Evolutionary conservation across 2,888 invertebrate species (phyloP).

Genomic region (Drosophila testacea): DNA sequence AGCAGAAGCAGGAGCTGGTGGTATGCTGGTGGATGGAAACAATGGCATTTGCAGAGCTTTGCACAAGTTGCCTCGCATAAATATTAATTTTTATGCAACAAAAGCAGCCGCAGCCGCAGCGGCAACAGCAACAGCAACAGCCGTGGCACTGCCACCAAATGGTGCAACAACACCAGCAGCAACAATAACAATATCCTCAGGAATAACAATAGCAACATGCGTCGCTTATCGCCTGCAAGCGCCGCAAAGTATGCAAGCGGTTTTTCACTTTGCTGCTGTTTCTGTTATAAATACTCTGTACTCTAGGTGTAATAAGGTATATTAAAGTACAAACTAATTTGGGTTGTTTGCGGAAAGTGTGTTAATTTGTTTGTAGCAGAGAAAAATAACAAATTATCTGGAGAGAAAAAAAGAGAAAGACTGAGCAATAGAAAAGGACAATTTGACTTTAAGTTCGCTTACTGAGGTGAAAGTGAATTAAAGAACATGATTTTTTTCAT

Average conservation of each 20-base stretch:
- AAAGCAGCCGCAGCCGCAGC: constrained; percentile 52
- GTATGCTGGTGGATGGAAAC: constrained; percentile 46
- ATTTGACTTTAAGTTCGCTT: too few relatives aligned
- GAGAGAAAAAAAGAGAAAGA: not conserved
- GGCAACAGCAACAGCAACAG: constrained; percentile 36
- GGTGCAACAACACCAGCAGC: constrained; percentile 36
- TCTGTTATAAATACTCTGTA: constrained; percentile 49
- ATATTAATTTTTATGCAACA: constrained; percentile 81
- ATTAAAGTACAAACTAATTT: not conserved
- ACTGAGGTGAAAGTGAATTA: too few relatives aligned
- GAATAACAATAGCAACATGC: constrained; percentile 61
- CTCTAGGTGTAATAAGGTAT: not conserved
- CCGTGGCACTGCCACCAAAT: constrained; percentile 42
- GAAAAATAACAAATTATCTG: too few relatives aligned
- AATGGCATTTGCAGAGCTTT: constrained; percentile 76
- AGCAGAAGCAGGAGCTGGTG: not conserved
- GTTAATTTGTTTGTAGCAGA: not conserved
- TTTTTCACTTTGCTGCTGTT: constrained; percentile 68
- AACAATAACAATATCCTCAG: constrained; percentile 31
- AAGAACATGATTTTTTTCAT: too few relatives aligned
- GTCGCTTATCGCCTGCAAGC: constrained; percentile 74
- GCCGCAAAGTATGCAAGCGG: constrained; percentile 76
- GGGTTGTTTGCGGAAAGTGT: not conserved
- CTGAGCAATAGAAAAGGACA: too few relatives aligned
- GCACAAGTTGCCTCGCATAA: constrained; percentile 79